A percentile compares a stretch with the other conserved stretches of the same genome.
Evolutionary conservation across 2,888 invertebrate species (phyloP).

Genomic region (Lamproptera curius): DNA sequence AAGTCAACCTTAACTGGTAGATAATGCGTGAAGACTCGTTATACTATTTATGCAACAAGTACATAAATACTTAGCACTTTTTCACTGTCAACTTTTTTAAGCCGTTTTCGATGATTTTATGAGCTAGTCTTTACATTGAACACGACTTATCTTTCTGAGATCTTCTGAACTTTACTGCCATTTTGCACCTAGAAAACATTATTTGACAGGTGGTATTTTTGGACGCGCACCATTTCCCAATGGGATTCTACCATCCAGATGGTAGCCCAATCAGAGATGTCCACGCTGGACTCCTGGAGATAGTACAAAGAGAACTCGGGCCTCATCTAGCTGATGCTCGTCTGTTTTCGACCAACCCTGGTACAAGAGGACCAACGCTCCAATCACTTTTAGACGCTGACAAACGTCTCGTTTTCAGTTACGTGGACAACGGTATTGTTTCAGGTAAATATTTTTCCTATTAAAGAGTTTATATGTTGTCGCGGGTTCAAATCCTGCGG

Average conservation of each 20-base stretch:
- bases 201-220: conserved; percentile 81
- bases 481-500: no score
- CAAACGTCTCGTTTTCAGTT: conserved; percentile 74
- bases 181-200: no score
- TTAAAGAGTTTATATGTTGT: no score
- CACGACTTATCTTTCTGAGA: no score
- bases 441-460: conserved; percentile 41
- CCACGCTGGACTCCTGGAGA: conserved; percentile 74
- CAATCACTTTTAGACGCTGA: conserved; percentile 64
- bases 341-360: conserved; percentile 54
- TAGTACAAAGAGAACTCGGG: conserved; percentile 76
- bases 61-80: no score
- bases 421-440: conserved; percentile 70
- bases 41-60: no score
- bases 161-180: no score
- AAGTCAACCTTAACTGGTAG: no score
- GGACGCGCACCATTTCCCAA: conserved; percentile 90
- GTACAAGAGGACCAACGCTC: conserved; percentile 64
- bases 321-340: conserved; percentile 70
- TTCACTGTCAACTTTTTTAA: no score
- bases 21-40: no score
- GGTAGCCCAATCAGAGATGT: conserved; percentile 64
- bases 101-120: no score
- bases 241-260: conserved; percentile 75
- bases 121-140: no score